These are phyloP conservation scores for Penaeus monodon DNA, from an alignment of 2,888 invertebrate genomes.

Conservation along the genomic window DNA sequence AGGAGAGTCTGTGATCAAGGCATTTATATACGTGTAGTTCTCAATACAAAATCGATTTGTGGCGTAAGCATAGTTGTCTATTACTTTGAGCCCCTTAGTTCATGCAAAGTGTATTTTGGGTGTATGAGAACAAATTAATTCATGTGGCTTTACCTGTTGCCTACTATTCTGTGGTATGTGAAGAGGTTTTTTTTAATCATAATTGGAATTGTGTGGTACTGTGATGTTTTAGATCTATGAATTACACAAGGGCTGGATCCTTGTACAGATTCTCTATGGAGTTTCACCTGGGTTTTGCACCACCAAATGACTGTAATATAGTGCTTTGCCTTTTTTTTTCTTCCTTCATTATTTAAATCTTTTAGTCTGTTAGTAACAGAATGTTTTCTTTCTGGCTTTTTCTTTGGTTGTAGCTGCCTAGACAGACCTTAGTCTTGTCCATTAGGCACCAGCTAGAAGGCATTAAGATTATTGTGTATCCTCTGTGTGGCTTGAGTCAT, in stretches of 20 bases:
- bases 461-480: background rate
- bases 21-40: slow-evolving; percentile 4
- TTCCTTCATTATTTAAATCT: slow-evolving; percentile 4
- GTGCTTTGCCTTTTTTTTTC: background rate
- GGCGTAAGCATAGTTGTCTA: too few species aligned
- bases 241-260: slow-evolving; percentile 10
- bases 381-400: background rate
- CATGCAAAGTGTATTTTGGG: too few species aligned
- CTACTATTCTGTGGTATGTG: background rate
- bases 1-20: slow-evolving; percentile 39
- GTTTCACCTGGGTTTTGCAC: slow-evolving; percentile 27
- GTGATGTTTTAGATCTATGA: background rate
- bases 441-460: slow-evolving; percentile 28
- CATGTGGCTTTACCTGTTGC: too few species aligned
- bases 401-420: slow-evolving; percentile 44
- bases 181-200: background rate
- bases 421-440: slow-evolving; percentile 27
- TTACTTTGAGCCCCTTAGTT: too few species aligned
- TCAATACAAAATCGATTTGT: background rate
- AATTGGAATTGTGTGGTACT: slow-evolving; percentile 4
- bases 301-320: slow-evolving; percentile 5
- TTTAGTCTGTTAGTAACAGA: slow-evolving; percentile 8
- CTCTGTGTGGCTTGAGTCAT: background rate
- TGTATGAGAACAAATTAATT: too few species aligned
- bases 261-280: slow-evolving; percentile 39